These are phyloP conservation scores for Papilio demoleus DNA, from an alignment of 2,888 invertebrate species.

Conservation along the genomic window DNA sequence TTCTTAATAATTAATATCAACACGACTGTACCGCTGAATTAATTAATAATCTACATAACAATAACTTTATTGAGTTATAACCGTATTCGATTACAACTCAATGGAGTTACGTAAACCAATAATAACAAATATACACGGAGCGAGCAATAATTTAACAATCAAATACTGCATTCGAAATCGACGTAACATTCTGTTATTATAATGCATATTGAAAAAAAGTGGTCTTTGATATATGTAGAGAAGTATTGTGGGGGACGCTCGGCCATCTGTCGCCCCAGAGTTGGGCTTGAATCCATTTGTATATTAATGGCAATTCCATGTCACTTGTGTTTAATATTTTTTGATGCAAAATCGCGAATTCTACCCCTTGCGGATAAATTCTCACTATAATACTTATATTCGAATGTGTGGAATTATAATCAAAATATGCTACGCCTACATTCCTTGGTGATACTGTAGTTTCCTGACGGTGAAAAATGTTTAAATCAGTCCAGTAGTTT, in stretches of 20 bases:
- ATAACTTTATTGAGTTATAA: conserved; percentile 34
- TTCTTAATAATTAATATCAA: conserved; percentile 8
- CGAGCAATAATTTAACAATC: conserved; percentile 33
- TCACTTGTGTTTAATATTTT: conserved; percentile 48
- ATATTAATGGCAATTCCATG: conserved; percentile 61
- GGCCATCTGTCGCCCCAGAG: conserved; percentile 66
- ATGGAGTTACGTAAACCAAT: conserved; percentile 18
- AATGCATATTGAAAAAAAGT: conserved; percentile 50
- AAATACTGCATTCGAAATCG: conserved; percentile 29
- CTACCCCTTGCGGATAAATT: not conserved
- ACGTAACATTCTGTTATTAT: conserved; percentile 47
- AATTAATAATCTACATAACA: conserved; percentile 30
- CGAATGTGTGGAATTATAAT: too few relatives aligned
- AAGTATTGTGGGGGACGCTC: conserved; percentile 59
- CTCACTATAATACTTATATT: too few relatives aligned
- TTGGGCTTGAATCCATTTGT: conserved; percentile 54
- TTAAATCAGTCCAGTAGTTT: too few relatives aligned
- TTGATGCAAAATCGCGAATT: conserved; percentile 43
- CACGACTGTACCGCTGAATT: conserved; percentile 12
- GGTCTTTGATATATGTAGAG: conserved; percentile 51
- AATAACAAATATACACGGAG: conserved; percentile 29
- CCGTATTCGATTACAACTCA: conserved; percentile 29
- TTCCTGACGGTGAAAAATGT: too few relatives aligned
- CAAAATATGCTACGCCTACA: too few relatives aligned
- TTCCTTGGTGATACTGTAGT: too few relatives aligned